phyloP scores from a whole-genome alignment of 2,797 vertebrate genomes.

The Eospalax fontanierii region DNA sequence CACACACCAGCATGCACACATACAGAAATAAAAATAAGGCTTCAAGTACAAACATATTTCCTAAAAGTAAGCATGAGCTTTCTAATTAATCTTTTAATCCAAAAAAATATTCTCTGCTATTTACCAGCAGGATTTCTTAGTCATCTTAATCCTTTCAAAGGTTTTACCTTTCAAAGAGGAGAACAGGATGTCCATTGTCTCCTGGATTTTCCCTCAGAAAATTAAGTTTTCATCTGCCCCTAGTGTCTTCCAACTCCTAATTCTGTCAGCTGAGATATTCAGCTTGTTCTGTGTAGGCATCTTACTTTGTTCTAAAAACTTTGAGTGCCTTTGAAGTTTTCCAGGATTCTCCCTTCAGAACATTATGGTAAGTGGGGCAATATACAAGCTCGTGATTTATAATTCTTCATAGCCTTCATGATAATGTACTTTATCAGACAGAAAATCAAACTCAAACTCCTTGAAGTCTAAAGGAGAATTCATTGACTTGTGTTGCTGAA shows the following conservation, averaged over 20 bases:
- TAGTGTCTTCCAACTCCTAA: slow-evolving; percentile 46
- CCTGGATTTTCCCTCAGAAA: not conserved
- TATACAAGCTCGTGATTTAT: not conserved
- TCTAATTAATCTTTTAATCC: not conserved
- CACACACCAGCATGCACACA: not conserved
- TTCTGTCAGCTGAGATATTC: slow-evolving; percentile 57
- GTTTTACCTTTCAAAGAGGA: slow-evolving; percentile 33
- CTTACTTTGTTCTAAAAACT: slow-evolving; percentile 33
- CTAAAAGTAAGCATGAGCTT: slow-evolving; percentile 9
- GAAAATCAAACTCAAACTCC: slow-evolving; percentile 39
- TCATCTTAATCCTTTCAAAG: slow-evolving; percentile 39
- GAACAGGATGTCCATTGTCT: not conserved
- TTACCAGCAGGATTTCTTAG: slow-evolving; percentile 9
- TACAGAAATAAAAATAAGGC: not conserved
- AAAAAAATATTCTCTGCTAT: slow-evolving; percentile 5
- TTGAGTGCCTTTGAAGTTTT: slow-evolving; percentile 52
- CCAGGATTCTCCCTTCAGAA: slow-evolving; percentile 36
- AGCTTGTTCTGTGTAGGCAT: slow-evolving; percentile 26
- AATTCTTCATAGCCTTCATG: slow-evolving; percentile 44
- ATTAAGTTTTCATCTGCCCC: not conserved
- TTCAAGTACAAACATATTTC: slow-evolving; percentile 10
- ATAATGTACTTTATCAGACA: slow-evolving; percentile 50
- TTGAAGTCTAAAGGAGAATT: slow-evolving; percentile 47
- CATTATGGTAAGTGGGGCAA: not conserved
- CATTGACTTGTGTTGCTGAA: not conserved